Conservation (phyloP, 2,797 vertebrate species). For the Poecilia velifera region DNA sequence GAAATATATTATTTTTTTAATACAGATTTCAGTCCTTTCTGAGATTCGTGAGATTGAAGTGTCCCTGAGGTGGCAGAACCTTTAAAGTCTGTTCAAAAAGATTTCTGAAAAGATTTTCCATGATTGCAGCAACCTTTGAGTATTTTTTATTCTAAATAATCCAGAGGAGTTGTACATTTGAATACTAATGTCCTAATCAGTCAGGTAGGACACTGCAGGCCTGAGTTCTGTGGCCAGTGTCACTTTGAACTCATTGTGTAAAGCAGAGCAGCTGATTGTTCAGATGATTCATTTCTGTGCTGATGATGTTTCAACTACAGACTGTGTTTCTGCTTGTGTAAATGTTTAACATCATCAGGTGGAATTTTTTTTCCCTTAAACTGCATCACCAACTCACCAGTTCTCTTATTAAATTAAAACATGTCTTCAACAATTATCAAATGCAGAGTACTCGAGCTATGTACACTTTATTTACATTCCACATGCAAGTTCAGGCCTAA, state of each 20-base stretch:
- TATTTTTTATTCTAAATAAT: neutral
- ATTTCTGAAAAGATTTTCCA: neutral
- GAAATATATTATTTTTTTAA: neutral
- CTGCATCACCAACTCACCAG: neutral
- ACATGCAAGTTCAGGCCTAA: neutral
- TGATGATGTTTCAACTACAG: neutral
- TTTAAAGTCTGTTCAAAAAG: neutral
- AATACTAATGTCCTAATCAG: conserved; percentile 16
- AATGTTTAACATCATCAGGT: neutral
- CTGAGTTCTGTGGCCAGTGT: neutral
- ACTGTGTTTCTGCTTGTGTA: neutral
- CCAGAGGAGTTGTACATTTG: neutral
- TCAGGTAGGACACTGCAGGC: neutral
- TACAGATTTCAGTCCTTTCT: neutral
- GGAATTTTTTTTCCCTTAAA: neutral
- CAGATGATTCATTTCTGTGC: neutral
- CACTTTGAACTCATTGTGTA: neutral
- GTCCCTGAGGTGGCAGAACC: neutral
- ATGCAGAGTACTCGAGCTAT: too few species aligned
- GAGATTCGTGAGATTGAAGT: neutral
- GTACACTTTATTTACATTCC: neutral
- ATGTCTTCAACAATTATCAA: neutral
- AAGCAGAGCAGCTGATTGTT: neutral
- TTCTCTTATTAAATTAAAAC: neutral
- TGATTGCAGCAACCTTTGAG: neutral